Conservation (phyloP, 2,888 invertebrate species). For the Hylaea fasciaria region DNA sequence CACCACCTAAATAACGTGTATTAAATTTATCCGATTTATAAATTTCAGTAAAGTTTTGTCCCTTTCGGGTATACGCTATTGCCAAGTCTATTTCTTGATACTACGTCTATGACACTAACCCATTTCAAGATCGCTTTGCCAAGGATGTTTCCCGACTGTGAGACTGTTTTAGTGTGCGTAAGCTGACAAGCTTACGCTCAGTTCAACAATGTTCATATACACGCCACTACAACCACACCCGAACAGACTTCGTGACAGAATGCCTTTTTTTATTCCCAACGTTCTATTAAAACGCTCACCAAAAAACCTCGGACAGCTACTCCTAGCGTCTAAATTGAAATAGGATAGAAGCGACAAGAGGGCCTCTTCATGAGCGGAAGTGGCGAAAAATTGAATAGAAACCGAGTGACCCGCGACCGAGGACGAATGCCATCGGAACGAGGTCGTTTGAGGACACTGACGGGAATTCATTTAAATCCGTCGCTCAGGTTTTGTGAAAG, state of each 20-base stretch:
- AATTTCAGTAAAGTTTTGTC: no score
- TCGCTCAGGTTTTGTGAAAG: background rate
- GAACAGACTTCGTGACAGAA: background rate
- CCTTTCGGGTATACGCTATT: no score
- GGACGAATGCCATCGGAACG: conserved; percentile 26
- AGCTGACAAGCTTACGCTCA: no score
- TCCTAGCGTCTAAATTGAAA: conserved; percentile 18
- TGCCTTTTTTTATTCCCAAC: background rate
- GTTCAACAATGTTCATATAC: no score
- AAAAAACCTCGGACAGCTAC: conserved; percentile 14
- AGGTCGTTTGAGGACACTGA: conserved; percentile 24
- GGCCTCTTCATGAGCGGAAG: conserved; percentile 17
- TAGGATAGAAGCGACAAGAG: conserved; percentile 14
- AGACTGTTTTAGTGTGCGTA: no score
- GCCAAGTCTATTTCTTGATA: no score
- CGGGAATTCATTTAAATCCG: background rate
- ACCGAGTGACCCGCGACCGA: conserved; percentile 34
- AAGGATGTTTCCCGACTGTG: no score
- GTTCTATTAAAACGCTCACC: conserved; percentile 7
- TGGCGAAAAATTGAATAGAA: conserved; percentile 37
- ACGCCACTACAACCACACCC: background rate
- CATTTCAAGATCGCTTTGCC: no score
- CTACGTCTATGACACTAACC: no score
- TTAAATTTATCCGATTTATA: no score
- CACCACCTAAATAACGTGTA: no score